Evolutionary conservation across 2,113 vertebrate genomes (phyloP).

Genomic region (Rhinogobius similis): DNA sequence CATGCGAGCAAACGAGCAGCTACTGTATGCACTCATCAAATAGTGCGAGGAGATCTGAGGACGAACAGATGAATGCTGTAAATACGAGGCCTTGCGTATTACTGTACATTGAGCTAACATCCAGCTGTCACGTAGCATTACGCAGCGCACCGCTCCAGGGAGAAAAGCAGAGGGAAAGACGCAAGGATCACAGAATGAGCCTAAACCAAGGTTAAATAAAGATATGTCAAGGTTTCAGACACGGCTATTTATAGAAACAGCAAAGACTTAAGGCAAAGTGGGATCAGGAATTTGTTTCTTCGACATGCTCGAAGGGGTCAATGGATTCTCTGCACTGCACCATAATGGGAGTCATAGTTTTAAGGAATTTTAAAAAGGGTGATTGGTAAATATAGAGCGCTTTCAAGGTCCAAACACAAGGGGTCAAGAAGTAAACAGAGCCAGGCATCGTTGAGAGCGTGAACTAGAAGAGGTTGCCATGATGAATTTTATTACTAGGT

Average conservation of each 20-base stretch:
- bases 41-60: neutral
- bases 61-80: neutral
- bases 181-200: neutral
- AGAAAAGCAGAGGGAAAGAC: neutral
- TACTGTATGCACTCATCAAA: neutral
- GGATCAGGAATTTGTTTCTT: neutral
- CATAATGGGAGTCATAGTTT: neutral
- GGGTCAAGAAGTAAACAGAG: too few species aligned
- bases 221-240: neutral
- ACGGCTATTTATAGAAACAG: neutral
- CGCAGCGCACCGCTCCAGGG: constrained; percentile 4
- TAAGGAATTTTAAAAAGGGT: neutral
- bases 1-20: neutral
- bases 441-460: too few species aligned
- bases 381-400: neutral
- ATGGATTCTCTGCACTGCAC: neutral
- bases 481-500: too few species aligned
- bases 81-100: constrained; percentile 2
- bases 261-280: neutral
- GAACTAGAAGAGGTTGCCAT: too few species aligned
- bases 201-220: constrained; percentile 10
- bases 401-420: too few species aligned
- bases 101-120: constrained; percentile 15
- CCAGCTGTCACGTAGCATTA: constrained; percentile 42
- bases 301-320: neutral